Base-by-base conservation (phyloP, 2,797 vertebrate genomes). In the Coluber constrictor region DNA sequence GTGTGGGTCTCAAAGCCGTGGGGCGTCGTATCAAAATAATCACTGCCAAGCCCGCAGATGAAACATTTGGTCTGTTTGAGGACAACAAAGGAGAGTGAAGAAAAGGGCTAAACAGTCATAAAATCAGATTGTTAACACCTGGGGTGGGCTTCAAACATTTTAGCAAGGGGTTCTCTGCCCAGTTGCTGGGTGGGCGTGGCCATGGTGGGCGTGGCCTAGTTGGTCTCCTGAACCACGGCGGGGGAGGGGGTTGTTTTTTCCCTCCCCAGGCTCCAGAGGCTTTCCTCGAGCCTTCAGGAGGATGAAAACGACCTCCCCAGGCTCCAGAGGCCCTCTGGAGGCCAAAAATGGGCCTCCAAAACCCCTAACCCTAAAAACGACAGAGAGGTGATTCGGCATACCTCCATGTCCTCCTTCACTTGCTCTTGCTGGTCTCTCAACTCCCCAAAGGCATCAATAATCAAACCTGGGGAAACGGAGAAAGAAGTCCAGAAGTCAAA, bases 331-430 rank as follows among this genome's bases (percentile, higher is more conserved):
- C 51, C 51, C 51, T 51, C 8, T 51, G 51, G 51, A 54, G 51
- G 8, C 51, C 0, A 9, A 9, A 54, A 54, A 54, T 10, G 9
- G 51, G 51, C 51, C 51, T 37, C 37, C 37, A 37, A 37, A 37
- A 37, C 37, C 37, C 37, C 37, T 37, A 37, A 37, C 37, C 37
- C 37, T 37, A 37, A 74, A 74, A 37, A 37, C 0, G 4, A 47
- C 37, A 11, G 70, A 32, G 29, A 1, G 2, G 70, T 1, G 1
- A 70, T 74, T 15, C 29, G 13, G 89, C 95, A 3, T 96, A 99
- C 99, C 99, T 99, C 99, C 99, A 99, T 99, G 96, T 99, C 99
- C 96, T 99, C 99, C 97, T 98, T 98, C 97, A 99, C 99, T 97
- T 99, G 99, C 96, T 99, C 99, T 97, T 99, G 99, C 93, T 99